Evolutionary conservation across 2,113 vertebrate species (phyloP), one percentile per base, ranked within the genome.

Genomic region (Lutjanus erythropterus): DNA sequence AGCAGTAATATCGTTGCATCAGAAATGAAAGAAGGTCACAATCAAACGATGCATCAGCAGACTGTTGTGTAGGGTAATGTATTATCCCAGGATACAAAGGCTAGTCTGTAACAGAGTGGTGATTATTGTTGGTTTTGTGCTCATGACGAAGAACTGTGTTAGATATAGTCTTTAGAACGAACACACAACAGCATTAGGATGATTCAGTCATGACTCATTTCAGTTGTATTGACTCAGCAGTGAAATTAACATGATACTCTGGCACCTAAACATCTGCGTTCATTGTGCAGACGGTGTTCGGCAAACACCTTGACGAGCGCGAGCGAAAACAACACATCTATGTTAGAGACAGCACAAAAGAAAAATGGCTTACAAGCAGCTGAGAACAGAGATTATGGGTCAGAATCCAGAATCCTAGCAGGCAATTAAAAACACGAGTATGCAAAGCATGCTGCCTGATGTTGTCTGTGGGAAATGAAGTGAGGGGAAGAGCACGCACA

Each of bases 401-500:
- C 83, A 87, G 85, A 75, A 86, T 73, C 27, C 68, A 49, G 47
- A 68, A 90, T 73, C 56, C 47, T 19, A 66, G 75, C 75, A 79
- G 75, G 72, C 84, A 91, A 91, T 90, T 89, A 91, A 88, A 87
- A 85, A 31, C 10, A 62, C 4, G n/a, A 47, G 66, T 71, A 77
- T 88, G 84, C 77, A 76, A 81, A 84, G 80, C 83, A 60, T 52
- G 75, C 39, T 4, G 42, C 84, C 79, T 46, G 59, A 75, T 88
- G 80, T 78, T 73, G 84, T 86, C 64, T 42, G 75, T 23, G 75
- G 74, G 76, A 84, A 84, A 85, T 66, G 61, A 78, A 84, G 80
- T 42, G 85, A 55, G 64, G 37, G 67, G 47, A 10, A 69, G 62
- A 83, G 78, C 59, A 59, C 12, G 16, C 74, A 44, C 70, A 47